Evolutionary conservation across 2,113 vertebrate genomes (phyloP).

Genomic region (Tetrax tetrax): DNA sequence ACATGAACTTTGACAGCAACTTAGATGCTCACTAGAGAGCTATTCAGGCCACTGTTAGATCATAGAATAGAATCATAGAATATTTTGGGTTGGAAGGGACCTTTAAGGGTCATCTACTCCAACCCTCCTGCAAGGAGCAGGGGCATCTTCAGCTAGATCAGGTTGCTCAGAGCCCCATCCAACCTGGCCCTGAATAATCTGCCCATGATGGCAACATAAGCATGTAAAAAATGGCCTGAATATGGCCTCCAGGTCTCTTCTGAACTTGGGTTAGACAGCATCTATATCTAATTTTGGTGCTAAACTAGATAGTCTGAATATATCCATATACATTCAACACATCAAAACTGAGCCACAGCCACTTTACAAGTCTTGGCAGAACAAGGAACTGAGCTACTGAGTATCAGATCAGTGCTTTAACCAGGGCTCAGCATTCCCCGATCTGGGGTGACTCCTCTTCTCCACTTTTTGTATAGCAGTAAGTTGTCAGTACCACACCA

Average conservation of each 20-base stretch:
- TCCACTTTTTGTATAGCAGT: not conserved
- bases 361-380: not conserved
- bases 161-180: no score
- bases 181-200: no score
- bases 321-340: not conserved
- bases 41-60: not conserved
- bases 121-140: no score
- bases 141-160: no score
- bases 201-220: rapidly evolving
- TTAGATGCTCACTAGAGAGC: not conserved
- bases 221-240: not conserved
- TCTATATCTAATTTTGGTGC: not conserved
- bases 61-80: no score
- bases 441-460: not conserved
- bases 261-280: not conserved
- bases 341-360: not conserved
- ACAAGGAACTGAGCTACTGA: not conserved
- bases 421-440: not conserved
- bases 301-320: not conserved
- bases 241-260: not conserved
- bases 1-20: not conserved
- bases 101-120: no score
- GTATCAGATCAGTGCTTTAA: not conserved
- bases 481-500: not conserved
- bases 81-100: no score